Conservation (phyloP, 1,140 invertebrate genomes). For the Monomorium pharaonis region DNA sequence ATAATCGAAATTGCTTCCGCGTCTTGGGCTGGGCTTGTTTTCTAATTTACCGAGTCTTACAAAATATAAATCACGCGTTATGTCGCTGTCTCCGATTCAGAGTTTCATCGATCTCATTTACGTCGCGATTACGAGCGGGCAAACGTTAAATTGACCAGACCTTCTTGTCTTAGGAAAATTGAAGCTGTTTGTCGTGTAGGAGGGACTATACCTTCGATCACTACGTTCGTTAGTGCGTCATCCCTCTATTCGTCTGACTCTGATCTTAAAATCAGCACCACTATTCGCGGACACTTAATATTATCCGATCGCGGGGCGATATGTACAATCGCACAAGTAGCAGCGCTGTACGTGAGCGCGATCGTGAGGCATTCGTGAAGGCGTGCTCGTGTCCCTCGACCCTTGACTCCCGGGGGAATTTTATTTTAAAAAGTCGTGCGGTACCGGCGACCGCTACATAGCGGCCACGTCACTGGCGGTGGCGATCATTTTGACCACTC, state of each 20-base stretch:
- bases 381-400: constrained; percentile 47
- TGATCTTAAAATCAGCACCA: no score
- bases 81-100: constrained; percentile 9
- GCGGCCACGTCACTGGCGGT: constrained; percentile 53
- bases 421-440: constrained; percentile 76
- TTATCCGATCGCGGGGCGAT: neutral
- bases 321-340: constrained; percentile 34
- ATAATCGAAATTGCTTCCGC: constrained; percentile 67
- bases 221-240: neutral
- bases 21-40: constrained; percentile 41
- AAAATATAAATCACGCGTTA: constrained; percentile 43
- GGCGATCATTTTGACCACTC: constrained; percentile 77
- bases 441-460: constrained; percentile 61
- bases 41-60: constrained; percentile 46
- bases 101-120: constrained; percentile 6
- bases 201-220: neutral
- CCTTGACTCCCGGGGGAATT: constrained; percentile 72
- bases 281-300: neutral
- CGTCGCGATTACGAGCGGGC: neutral
- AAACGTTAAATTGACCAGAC: neutral
- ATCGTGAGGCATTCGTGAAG: constrained; percentile 15
- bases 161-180: constrained; percentile 3
- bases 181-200: neutral
- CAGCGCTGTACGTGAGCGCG: neutral
- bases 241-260: no score